Base-by-base conservation (phyloP, 2,797 vertebrate species). In the Borostomias antarcticus region DNA sequence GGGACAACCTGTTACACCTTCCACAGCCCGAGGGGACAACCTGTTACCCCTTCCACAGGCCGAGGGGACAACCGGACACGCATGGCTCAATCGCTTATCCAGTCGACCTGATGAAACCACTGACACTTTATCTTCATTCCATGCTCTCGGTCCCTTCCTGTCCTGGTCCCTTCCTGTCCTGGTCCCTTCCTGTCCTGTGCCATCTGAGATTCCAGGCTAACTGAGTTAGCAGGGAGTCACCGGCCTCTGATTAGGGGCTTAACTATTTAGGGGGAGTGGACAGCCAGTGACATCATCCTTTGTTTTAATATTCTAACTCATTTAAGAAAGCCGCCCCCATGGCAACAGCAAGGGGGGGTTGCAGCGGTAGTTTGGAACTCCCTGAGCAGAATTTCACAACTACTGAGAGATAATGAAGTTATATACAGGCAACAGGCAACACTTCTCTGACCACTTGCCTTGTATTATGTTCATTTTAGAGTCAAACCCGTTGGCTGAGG, bases 201-300 rank as follows among this genome's bases (percentile, higher is more conserved):
- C 13, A 30, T 33, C 33, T 9, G 26, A 40, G 33, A 53, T 61
- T 19, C 50, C 52, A 47, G 48, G 26, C 57, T 68, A 51, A 66
- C 40, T 48, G 37, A 73, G 28, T 70, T 47, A 62, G n/a, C 13
- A 15, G 15, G 59, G 8, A 66, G 43, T 64, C 74, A 72, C 62
- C 50, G 23, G 56, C 7, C n/a, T 74, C 69, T 68, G 17, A 59
- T 51, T 26, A 37, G 23, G 40, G n/a, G 0, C 66, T 45, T 32
- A 52, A 0, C 3, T 21, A 4, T 29, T 15, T 58, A 2, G 5
- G n/a, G 23, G 11, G 7, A 52, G 23, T 4, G 30, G 50, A 57
- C 3, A 43, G 33, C 59, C 33, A 26, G 8, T 54, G 35, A n/a
- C n/a, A n/a, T 28, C 28, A 10, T 33, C 11, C 48, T 21, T 19